phyloP scores from a whole-genome alignment of 64 coral and sea anemone species.

The Porites lutea region DNA sequence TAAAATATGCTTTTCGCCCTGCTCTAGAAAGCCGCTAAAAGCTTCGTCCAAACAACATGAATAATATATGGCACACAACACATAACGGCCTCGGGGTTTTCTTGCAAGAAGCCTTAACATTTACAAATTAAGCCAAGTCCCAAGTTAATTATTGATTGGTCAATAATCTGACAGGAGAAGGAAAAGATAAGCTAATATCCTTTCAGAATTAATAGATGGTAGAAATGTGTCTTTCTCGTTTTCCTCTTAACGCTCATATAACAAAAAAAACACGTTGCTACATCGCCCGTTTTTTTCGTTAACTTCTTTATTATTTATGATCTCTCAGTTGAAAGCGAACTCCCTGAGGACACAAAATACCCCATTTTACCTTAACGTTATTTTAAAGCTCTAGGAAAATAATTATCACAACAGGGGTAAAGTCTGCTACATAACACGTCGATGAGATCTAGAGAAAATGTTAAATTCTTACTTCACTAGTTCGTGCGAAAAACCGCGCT shows the following conservation, averaged over 20 bases:
- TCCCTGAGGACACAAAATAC: not conserved
- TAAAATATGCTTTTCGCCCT: not conserved
- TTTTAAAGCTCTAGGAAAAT: not conserved
- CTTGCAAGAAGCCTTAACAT: not conserved
- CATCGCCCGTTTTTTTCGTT: not conserved
- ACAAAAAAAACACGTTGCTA: not conserved
- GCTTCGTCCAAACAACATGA: not conserved
- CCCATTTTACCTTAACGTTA: not conserved
- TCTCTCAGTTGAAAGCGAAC: not conserved
- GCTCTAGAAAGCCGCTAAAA: not conserved
- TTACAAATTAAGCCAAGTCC: not conserved
- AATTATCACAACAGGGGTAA: slow-evolving; percentile 21
- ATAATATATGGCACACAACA: slow-evolving; percentile 2
- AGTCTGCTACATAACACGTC: not conserved
- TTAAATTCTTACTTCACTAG: not conserved
- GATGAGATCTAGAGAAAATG: not conserved
- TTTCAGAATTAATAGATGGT: too few species aligned
- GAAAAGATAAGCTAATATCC: not conserved
- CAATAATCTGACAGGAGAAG: not conserved
- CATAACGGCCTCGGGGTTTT: not conserved
- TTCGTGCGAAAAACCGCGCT: not conserved
- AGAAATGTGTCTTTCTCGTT: too few species aligned
- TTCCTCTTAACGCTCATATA: not conserved
- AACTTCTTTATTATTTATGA: slow-evolving; percentile 25
- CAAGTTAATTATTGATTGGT: too few species aligned